These are phyloP conservation scores for Chromoteleia sp. DNA, from an alignment of 2,888 invertebrate genomes.

Conservation along the genomic window DNA sequence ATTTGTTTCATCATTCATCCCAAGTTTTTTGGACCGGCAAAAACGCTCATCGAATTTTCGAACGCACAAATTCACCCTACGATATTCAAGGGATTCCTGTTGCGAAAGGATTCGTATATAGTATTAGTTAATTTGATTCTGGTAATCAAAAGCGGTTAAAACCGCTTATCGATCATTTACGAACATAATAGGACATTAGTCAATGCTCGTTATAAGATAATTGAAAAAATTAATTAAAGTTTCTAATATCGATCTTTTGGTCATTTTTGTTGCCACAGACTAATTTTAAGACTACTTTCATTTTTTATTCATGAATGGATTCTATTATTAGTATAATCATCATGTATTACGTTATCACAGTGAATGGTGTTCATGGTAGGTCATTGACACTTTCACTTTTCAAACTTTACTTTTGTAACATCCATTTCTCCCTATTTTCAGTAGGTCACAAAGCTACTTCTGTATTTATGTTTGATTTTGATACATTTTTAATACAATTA, in stretches of 20 bases:
- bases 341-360: slow-evolving; percentile 51
- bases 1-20: slow-evolving; percentile 8
- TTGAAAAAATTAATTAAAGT: slow-evolving; percentile 8
- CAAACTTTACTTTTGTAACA: slow-evolving; percentile 41
- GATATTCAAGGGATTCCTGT: neutral
- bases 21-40: neutral
- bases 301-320: slow-evolving; percentile 61
- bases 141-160: slow-evolving; percentile 6
- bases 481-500: slow-evolving; percentile 42
- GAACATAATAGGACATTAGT: slow-evolving; percentile 1
- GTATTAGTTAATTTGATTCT: neutral
- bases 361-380: slow-evolving; percentile 52
- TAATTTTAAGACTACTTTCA: slow-evolving; percentile 48
- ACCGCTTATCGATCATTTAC: neutral
- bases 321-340: slow-evolving; percentile 59
- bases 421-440: slow-evolving; percentile 32
- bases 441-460: slow-evolving; percentile 29
- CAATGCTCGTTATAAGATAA: neutral
- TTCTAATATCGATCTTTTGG: slow-evolving; percentile 5
- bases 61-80: slow-evolving; percentile 7
- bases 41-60: neutral
- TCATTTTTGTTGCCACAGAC: neutral
- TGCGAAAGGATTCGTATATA: neutral
- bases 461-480: neutral
- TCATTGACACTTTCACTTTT: slow-evolving; percentile 65